Conservation (phyloP, 2,113 vertebrate genomes). For the Limanda limanda region DNA sequence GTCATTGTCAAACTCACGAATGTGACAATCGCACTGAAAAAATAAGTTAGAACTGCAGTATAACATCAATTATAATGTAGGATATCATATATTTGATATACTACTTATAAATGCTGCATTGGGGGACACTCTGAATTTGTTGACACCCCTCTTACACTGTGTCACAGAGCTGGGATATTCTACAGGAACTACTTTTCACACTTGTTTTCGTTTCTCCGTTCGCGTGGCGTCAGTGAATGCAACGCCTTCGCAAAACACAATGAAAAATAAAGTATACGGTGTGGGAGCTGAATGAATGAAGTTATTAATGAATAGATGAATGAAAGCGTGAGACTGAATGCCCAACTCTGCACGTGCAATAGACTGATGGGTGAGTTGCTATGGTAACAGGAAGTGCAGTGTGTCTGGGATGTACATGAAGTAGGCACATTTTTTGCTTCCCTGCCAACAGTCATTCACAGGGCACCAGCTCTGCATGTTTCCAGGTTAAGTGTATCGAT, state of each 20-base stretch:
- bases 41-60: too few relatives aligned
- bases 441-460: constrained; percentile 2
- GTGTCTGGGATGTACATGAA: constrained; percentile 1
- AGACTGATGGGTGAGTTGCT: constrained; percentile 36
- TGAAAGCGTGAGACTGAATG: constrained; percentile 16
- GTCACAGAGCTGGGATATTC: too few relatives aligned
- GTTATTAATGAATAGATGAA: constrained; percentile 13
- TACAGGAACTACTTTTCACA: too few relatives aligned
- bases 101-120: background rate
- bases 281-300: background rate
- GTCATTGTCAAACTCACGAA: too few relatives aligned
- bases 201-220: background rate
- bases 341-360: background rate
- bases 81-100: background rate
- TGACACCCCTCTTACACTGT: too few relatives aligned
- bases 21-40: too few relatives aligned
- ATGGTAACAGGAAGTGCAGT: constrained; percentile 41
- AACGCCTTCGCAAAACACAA: background rate
- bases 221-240: too few relatives aligned
- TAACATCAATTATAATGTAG: background rate
- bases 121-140: too few relatives aligned
- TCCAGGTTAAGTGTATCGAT: background rate
- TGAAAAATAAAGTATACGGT: background rate
- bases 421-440: background rate
- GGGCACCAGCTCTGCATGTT: background rate